These are phyloP conservation scores for Hippocampus abdominalis DNA, from an alignment of 2,113 vertebrate genomes.

Conservation along the genomic window DNA sequence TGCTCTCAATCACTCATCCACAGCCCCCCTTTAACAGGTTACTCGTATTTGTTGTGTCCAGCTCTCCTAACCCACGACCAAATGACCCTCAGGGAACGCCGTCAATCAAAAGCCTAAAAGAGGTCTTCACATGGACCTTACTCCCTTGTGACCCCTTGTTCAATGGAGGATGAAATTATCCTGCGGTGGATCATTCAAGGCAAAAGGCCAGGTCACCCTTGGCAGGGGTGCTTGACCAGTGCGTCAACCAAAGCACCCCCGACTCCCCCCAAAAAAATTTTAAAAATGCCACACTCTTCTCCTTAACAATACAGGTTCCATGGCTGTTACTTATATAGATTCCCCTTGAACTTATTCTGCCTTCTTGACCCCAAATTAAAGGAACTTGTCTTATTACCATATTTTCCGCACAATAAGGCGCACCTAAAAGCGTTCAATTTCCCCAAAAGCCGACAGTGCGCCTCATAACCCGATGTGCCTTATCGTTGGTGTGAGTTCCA, in stretches of 20 bases:
- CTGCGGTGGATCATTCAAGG: conserved; percentile 34
- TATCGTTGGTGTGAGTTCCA: no score
- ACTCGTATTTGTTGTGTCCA: not conserved
- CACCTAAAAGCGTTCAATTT: no score
- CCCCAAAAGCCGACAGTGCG: no score
- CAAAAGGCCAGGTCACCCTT: conserved; percentile 34
- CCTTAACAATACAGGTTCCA: conserved; percentile 10
- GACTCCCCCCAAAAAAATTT: no score
- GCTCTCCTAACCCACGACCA: conserved; percentile 12
- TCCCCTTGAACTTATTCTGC: no score
- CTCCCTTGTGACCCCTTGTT: conserved; percentile 47
- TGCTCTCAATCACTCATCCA: not conserved
- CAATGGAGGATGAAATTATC: conserved; percentile 65
- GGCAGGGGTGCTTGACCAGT: conserved; percentile 43
- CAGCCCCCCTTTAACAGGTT: conserved; percentile 15
- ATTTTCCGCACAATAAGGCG: no score
- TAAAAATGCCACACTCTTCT: not conserved
- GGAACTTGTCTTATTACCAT: no score
- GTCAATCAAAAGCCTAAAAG: conserved; percentile 47
- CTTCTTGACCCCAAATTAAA: no score
- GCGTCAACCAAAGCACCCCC: no score
- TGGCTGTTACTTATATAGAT: no score
- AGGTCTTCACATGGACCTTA: conserved; percentile 33
- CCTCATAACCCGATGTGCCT: no score
- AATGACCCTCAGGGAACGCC: conserved; percentile 33